These are phyloP conservation scores for Numenius arquata DNA, from an alignment of 2,113 vertebrate species.

Conservation along the genomic window DNA sequence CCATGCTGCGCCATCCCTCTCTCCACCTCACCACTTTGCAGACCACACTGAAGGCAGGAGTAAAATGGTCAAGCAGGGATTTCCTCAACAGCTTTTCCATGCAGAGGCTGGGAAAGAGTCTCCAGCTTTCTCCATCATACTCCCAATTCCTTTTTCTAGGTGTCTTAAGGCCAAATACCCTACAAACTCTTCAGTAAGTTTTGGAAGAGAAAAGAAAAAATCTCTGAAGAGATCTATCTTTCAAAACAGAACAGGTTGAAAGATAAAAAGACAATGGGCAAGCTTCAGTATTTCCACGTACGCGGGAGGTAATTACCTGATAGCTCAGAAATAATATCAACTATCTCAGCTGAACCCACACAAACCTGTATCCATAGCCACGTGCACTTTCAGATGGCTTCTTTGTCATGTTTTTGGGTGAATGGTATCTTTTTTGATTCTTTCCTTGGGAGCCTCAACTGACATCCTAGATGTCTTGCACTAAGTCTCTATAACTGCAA, in stretches of 20 bases:
- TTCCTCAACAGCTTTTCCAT: neutral
- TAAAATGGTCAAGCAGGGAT: neutral
- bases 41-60: neutral
- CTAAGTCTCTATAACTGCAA: neutral
- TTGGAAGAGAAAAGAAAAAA: neutral
- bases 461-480: neutral
- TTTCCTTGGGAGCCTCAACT: neutral
- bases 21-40: neutral
- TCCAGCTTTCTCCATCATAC: neutral
- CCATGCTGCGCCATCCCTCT: rapidly evolving
- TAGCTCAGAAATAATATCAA: neutral
- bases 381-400: neutral
- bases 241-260: neutral
- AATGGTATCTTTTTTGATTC: neutral
- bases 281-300: neutral
- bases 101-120: neutral
- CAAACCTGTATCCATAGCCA: neutral
- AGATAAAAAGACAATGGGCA: neutral
- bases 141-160: neutral
- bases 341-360: neutral
- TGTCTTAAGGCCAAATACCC: neutral
- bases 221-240: neutral
- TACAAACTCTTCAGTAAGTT: neutral
- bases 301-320: neutral
- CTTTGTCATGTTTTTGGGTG: neutral